These are phyloP conservation scores for Patella caerulea DNA, from an alignment of 2,888 invertebrate genomes.

Conservation along the genomic window DNA sequence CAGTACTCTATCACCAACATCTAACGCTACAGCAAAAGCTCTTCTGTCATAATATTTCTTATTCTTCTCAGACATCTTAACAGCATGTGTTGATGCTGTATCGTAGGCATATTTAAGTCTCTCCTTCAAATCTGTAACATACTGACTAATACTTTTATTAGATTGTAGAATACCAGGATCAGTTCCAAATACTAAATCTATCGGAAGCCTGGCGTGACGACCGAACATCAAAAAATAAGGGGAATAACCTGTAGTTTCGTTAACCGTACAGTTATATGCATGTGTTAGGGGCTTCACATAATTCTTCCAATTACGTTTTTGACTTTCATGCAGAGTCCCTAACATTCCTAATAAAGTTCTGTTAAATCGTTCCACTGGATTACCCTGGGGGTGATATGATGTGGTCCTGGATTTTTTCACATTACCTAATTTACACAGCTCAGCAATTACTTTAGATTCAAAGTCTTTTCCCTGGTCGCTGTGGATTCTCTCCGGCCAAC, in stretches of 20 bases:
- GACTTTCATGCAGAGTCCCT: constrained; percentile 25
- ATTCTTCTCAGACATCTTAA: constrained; percentile 13
- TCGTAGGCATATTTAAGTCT: constrained; percentile 18
- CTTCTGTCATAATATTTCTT: constrained; percentile 17
- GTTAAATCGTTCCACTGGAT: constrained; percentile 36
- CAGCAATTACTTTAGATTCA: constrained; percentile 29
- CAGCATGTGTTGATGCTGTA: constrained; percentile 1
- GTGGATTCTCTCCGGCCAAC: constrained; percentile 34
- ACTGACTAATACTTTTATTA: background rate
- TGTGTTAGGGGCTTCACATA: constrained; percentile 27
- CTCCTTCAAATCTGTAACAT: constrained; percentile 13
- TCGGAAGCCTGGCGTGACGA: constrained; percentile 32
- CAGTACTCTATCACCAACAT: constrained; percentile 19
- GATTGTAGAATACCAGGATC: background rate
- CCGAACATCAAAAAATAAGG: constrained; percentile 39
- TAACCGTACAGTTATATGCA: constrained; percentile 30
- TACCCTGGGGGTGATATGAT: constrained; percentile 39
- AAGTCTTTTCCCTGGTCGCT: constrained; percentile 36
- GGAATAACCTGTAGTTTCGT: constrained; percentile 31
- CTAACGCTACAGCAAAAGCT: constrained; percentile 13
- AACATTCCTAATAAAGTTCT: constrained; percentile 31
- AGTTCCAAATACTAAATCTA: constrained; percentile 29
- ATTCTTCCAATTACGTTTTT: constrained; percentile 37
- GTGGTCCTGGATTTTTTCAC: constrained; percentile 34
- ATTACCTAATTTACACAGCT: constrained; percentile 26